Conservation (phyloP, 2,888 invertebrate genomes). For the Kryphioiulus occultus region DNA sequence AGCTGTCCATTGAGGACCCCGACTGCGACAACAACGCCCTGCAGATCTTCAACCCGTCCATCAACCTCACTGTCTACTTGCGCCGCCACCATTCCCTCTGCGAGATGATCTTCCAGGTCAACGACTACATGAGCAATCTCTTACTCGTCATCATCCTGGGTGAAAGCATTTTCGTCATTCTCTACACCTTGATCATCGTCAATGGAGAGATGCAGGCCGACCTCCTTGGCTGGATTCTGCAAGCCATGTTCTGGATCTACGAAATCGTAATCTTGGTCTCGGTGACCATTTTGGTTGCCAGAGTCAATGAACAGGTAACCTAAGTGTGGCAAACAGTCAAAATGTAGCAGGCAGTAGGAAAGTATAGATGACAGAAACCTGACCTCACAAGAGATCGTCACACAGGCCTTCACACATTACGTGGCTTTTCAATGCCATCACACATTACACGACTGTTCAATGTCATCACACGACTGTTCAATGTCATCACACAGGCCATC, state of each 20-base stretch:
- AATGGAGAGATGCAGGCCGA: not conserved
- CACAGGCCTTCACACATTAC: too few relatives aligned
- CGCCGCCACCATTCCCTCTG: not conserved
- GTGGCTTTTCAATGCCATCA: too few relatives aligned
- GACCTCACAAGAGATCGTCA: too few relatives aligned
- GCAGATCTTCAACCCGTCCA: not conserved
- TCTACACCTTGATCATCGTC: not conserved
- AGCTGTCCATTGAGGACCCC: not conserved
- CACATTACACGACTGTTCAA: too few relatives aligned
- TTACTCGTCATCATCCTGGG: not conserved
- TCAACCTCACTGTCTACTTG: not conserved
- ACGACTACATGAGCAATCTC: not conserved
- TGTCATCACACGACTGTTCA: too few relatives aligned
- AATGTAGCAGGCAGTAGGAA: too few relatives aligned
- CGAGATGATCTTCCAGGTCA: not conserved
- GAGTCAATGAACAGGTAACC: not conserved
- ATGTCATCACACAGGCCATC: too few relatives aligned
- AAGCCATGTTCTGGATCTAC: not conserved
- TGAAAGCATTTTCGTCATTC: not conserved
- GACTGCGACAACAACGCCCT: not conserved
- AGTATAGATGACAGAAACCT: too few relatives aligned
- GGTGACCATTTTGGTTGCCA: not conserved
- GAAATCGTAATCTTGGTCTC: not conserved
- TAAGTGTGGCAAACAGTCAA: too few relatives aligned
- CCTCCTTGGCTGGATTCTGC: not conserved